Percentiles rank a stretch among this genome's conserved stretches.
phyloP scores from a whole-genome alignment of 2,888 invertebrate genomes.

The Oeneis ivallda region DNA sequence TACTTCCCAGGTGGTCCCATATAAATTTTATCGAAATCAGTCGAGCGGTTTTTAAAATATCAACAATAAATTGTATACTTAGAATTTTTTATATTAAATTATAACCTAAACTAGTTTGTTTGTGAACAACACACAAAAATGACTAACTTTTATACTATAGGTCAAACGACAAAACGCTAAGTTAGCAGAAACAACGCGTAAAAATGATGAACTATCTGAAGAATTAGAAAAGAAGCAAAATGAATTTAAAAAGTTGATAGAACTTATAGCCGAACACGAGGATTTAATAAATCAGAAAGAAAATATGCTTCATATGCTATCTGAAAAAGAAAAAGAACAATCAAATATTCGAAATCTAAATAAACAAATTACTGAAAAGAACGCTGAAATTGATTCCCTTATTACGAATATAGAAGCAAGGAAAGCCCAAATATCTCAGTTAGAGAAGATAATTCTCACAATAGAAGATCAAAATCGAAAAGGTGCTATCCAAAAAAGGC shows the following conservation, averaged over 20 bases:
- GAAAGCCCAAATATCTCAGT: slow-evolving; percentile 51
- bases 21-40: too few relatives aligned
- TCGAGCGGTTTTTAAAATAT: too few relatives aligned
- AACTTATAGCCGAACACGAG: slow-evolving; percentile 51
- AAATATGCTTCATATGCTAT: slow-evolving; percentile 55
- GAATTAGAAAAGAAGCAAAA: slow-evolving; percentile 57
- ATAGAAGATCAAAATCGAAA: slow-evolving; percentile 64
- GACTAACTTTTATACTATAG: slow-evolving; percentile 44
- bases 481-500: slow-evolving; percentile 52
- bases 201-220: slow-evolving; percentile 57
- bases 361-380: slow-evolving; percentile 60
- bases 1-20: too few relatives aligned
- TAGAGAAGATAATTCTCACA: slow-evolving; percentile 68
- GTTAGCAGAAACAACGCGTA: slow-evolving; percentile 51
- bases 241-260: slow-evolving; percentile 50
- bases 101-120: too few relatives aligned
- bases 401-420: slow-evolving; percentile 45
- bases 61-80: too few relatives aligned
- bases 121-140: not conserved
- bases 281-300: slow-evolving; percentile 55
- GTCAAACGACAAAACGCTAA: slow-evolving; percentile 58
- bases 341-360: slow-evolving; percentile 59
- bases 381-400: slow-evolving; percentile 62
- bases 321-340: slow-evolving; percentile 67
- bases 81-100: too few relatives aligned